Conservation (phyloP, 2,113 vertebrate genomes). For the Tachuris rubrigastra region DNA sequence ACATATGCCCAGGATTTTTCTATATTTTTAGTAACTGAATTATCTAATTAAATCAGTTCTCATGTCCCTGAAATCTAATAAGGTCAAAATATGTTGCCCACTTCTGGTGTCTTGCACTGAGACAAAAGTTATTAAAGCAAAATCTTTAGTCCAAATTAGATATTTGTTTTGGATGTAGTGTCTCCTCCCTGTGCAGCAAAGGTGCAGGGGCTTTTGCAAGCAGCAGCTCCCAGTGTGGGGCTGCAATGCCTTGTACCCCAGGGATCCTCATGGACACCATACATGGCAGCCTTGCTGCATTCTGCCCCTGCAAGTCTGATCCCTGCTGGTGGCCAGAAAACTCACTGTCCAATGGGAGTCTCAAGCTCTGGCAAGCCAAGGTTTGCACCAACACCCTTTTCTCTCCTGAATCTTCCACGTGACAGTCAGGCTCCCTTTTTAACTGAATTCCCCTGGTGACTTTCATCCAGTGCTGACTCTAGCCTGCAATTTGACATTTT, state of each 20-base stretch:
- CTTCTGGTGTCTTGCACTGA: not conserved
- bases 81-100: not conserved
- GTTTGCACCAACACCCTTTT: not conserved
- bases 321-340: not conserved
- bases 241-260: not conserved
- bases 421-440: not conserved
- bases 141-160: not conserved
- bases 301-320: accelerated
- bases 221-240: not conserved
- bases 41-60: constrained; percentile 4
- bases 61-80: not conserved
- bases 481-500: not conserved
- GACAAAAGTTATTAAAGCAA: not conserved
- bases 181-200: not conserved
- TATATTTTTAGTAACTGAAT: not conserved
- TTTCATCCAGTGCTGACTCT: not conserved
- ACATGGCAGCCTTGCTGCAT: not conserved
- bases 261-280: not conserved
- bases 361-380: not conserved
- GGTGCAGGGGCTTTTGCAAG: not conserved
- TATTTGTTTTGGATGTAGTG: not conserved
- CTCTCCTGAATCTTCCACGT: not conserved
- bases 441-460: not conserved
- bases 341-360: not conserved
- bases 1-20: not conserved